Conservation (phyloP, 2,888 invertebrate species). For the Ophonus ardosiacus region DNA sequence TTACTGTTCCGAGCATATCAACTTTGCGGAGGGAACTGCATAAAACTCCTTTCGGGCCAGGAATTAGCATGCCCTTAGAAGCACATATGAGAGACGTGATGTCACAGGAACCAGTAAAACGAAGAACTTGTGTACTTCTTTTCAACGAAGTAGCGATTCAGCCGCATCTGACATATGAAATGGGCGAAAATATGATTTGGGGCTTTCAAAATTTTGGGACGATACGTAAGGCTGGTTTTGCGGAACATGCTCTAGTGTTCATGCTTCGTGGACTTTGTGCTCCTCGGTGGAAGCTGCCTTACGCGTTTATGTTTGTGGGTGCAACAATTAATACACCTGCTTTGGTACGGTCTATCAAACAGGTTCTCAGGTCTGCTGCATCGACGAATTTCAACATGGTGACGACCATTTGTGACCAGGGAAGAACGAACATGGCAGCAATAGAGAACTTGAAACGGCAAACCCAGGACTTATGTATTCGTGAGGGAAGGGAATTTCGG, state of each 20-base stretch:
- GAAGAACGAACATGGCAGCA: no score
- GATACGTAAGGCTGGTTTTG: constrained; percentile 10
- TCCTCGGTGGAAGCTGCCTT: constrained; percentile 4
- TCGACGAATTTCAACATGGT: constrained; percentile 2
- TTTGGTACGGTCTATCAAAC: constrained; percentile 13
- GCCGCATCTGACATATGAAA: neutral
- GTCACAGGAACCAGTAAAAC: neutral
- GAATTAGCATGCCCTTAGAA: neutral
- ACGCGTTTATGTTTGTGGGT: constrained; percentile 26
- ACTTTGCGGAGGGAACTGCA: neutral
- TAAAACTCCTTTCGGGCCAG: neutral
- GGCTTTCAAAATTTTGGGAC: constrained; percentile 45
- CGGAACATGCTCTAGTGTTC: constrained; percentile 44
- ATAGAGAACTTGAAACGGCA: no score
- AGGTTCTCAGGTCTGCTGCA: neutral
- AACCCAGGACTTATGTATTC: no score
- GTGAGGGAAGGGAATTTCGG: no score
- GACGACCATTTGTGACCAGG: constrained; percentile 3
- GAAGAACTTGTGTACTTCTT: neutral
- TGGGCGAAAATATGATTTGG: constrained; percentile 13
- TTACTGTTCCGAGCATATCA: neutral
- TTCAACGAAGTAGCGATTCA: constrained; percentile 28
- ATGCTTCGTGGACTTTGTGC: constrained; percentile 34
- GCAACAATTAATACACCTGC: neutral
- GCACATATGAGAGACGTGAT: neutral